Base-by-base conservation (phyloP, 2,888 invertebrate genomes). In the Tetranychus piercei region DNA sequence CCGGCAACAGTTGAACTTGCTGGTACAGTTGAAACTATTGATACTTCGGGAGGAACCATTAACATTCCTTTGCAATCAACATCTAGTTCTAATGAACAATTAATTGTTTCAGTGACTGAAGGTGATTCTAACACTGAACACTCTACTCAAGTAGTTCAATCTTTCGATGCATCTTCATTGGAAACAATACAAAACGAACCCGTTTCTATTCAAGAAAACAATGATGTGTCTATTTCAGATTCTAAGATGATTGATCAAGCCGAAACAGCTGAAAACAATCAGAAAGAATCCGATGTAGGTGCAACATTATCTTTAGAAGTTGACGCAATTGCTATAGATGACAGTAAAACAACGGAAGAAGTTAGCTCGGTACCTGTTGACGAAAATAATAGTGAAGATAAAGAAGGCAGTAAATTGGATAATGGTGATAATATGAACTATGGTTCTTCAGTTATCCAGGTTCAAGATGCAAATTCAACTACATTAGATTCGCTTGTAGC, bases 11-110 rank as follows among this genome's bases (percentile, higher is more conserved):
- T 23, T 34, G 70, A n/a, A 22, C 23, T 34, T n/a, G 74, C 75
- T 9, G 74, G 66, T 74, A 73, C 74, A 55, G 75, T 75, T 22
- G 73, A 75, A 64, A 45, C 75, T 11, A 64, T 75, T 18, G 75
- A 75, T 23, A 75, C 75, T 71, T 73, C 75, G 1, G 11, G 64
- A 65, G 71, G 73, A 3, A 43, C 74, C 18, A 45, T 44, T 44
- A 34, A 4, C 34, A 4, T 34, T 34, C 34, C 34, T 34, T 3
- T 4, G 4, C 44, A 72, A 34, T 44, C 72, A 18, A n/a, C 22
- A 43, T 43, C 44, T n/a, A 20, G 44, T 44, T 34, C 44, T n/a
- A n/a, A 72, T 43, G 70, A 15, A 8, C 66, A 66, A 20, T 6
- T 18, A 66, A 66, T 20, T 66, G 66, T 66, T 20, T 20, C 66